Evolutionary conservation across 2,113 vertebrate species (phyloP).

Genomic region (Dromas ardeola): DNA sequence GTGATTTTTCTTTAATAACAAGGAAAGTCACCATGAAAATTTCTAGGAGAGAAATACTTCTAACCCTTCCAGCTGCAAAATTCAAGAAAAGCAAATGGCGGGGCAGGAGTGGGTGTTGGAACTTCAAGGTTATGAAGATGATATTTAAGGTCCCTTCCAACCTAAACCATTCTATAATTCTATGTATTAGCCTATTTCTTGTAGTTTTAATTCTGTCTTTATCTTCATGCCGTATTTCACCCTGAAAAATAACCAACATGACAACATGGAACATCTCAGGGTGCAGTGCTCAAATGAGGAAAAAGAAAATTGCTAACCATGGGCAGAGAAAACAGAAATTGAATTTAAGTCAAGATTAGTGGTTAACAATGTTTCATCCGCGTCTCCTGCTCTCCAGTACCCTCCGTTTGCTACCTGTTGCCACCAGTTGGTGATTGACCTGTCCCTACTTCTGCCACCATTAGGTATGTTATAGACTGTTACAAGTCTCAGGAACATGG

Average conservation of each 20-base stretch:
- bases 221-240: neutral
- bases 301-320: neutral
- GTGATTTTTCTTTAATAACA: neutral
- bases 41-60: neutral
- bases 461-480: neutral
- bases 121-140: neutral
- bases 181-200: neutral
- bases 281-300: neutral
- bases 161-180: neutral
- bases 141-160: neutral
- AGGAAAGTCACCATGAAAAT: neutral
- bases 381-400: rapidly evolving
- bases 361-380: neutral
- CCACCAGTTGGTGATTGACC: neutral
- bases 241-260: neutral
- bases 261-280: neutral
- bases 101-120: neutral
- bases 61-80: neutral
- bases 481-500: neutral
- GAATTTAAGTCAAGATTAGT: neutral
- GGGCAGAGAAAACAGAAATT: neutral
- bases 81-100: neutral
- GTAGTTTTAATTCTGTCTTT: neutral
- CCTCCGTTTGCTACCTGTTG: neutral
- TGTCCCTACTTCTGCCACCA: neutral